These are phyloP conservation scores for Cordilura impudica DNA, from an alignment of 2,888 invertebrate genomes.

Conservation along the genomic window DNA sequence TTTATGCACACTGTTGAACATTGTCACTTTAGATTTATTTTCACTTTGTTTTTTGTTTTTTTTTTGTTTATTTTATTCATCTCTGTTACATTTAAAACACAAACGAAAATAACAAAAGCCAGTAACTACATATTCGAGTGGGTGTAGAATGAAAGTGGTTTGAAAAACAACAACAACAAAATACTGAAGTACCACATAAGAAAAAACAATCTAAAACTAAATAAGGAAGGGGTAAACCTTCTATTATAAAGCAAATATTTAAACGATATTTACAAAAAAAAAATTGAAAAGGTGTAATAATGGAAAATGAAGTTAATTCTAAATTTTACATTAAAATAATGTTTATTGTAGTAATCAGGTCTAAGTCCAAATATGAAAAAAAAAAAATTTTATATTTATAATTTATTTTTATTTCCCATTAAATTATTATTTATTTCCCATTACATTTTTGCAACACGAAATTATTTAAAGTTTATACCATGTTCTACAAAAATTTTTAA, in stretches of 20 bases:
- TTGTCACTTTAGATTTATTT: constrained; percentile 66
- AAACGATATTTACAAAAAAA: not conserved
- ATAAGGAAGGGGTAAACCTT: not conserved
- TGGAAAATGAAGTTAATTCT: no score
- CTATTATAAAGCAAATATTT: not conserved
- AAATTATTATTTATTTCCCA: no score
- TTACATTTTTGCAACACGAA: no score
- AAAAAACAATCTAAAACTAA: not conserved
- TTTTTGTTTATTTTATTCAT: not conserved
- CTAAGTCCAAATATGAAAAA: no score
- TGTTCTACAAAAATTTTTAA: no score
- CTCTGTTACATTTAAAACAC: not conserved
- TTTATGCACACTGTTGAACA: constrained; percentile 72
- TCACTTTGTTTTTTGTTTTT: not conserved
- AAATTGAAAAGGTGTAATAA: no score
- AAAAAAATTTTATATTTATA: no score
- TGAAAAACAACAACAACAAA: not conserved
- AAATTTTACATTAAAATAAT: no score
- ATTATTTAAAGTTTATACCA: no score
- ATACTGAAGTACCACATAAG: not conserved
- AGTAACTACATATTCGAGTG: not conserved
- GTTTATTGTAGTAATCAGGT: no score
- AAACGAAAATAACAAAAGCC: not conserved
- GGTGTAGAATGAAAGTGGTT: not conserved
- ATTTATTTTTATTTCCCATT: no score